Percentiles rank a stretch among this genome's conserved stretches.
Conservation (phyloP, 1,140 invertebrate genomes). For the Lethrus apterus region DNA sequence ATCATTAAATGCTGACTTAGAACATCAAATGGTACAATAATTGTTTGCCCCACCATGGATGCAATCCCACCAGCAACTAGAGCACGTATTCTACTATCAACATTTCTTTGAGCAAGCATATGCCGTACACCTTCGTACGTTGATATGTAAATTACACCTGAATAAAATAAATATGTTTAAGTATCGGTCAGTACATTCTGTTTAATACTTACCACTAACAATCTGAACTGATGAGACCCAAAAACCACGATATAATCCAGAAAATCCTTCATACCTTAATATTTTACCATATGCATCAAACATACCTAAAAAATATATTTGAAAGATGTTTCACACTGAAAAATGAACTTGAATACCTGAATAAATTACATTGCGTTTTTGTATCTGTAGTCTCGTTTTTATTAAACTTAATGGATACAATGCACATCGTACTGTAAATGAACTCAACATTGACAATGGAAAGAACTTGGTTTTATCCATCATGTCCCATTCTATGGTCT, state of each 20-base stretch:
- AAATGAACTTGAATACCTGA: constrained; percentile 49
- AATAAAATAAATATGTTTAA: constrained; percentile 37
- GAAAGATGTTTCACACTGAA: constrained; percentile 2
- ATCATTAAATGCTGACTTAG: constrained; percentile 97
- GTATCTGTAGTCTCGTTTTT: constrained; percentile 91
- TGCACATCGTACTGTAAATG: constrained; percentile 79
- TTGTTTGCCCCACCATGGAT: constrained; percentile 88
- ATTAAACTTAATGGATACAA: constrained; percentile 95
- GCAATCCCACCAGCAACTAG: constrained; percentile 79
- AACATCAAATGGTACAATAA: constrained; percentile 94
- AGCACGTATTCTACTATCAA: constrained; percentile 58
- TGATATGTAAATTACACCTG: constrained; percentile 88
- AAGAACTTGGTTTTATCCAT: constrained; percentile 94
- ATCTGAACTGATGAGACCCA: constrained; percentile 84
- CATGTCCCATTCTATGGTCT: constrained; percentile 97
- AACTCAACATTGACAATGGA: constrained; percentile 81
- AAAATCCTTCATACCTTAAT: constrained; percentile 74
- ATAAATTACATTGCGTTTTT: constrained; percentile 77
- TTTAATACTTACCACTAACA: constrained; percentile 40
- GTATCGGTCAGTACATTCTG: too few species aligned
- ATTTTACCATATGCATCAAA: constrained; percentile 90
- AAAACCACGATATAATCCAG: constrained; percentile 90
- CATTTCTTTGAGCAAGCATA: constrained; percentile 58
- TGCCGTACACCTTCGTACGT: constrained; percentile 91
- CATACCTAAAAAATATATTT: constrained; percentile 53